Evolutionary conservation across 2,113 vertebrate genomes (phyloP), one percentile per base, ranked within the genome.

Genomic region (Spea bombifrons): DNA sequence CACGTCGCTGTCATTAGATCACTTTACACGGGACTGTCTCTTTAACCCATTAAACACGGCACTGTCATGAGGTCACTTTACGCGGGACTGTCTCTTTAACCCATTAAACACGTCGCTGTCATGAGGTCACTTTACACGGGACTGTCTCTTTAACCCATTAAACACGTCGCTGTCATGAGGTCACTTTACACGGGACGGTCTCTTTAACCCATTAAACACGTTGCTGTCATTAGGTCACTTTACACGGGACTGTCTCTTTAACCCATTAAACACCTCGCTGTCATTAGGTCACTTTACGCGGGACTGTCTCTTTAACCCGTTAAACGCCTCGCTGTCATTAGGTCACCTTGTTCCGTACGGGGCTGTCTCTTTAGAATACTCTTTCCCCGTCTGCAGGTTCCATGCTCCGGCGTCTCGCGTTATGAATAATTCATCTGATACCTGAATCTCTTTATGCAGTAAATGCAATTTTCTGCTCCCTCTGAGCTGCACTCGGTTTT

Each of bases 381-480:
- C 55, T 61, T 52, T 30, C 66, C 64, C 6, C 10, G 53, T 55
- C 4, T 59, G 71, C 53, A 74, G 77, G 44, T 72, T 80, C 48
- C 53, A 55, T 74, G 46, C 52, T 73, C 52, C 57, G 78, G 16
- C 64, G 30, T 80, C 52, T 59, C 43, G 50, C 71, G 9, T 52
- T 57, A 73, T 80, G 78, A 74, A 80, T 80, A 68, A 80, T 80
- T 80, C 71, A 80, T 80, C 72, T 59, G 53, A 71, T 71, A 74
- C 78, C 78, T 80, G 78, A 80, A 74, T 80, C 65, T 61, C 78
- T 80, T 73, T 80, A 80, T 74, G 78, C 78, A 73, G 78, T 64
- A 80, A 80, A 80, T 80, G 78, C 78, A 80, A 80, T 80, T 80
- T 80, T 74, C 73, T 80, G 78, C 73, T 80, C 78, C 52, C 78